Conservation (phyloP, 1,140 invertebrate genomes). For the Parapsyche elsis region DNA sequence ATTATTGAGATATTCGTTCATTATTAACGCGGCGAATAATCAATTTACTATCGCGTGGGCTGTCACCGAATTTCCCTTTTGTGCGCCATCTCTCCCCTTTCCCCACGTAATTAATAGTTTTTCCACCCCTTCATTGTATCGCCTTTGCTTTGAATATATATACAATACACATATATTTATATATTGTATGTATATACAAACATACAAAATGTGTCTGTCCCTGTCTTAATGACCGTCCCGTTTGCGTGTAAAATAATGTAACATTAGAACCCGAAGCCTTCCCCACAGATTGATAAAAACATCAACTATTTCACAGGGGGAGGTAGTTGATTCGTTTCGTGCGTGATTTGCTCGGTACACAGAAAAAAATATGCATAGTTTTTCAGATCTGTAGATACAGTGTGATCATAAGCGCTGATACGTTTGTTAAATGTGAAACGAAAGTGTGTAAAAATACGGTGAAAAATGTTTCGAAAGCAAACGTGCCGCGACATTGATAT, state of each 20-base stretch:
- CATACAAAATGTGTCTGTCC: neutral
- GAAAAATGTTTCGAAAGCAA: neutral
- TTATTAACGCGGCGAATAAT: conserved; percentile 3
- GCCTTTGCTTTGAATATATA: neutral
- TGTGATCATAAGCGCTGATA: conserved; percentile 36
- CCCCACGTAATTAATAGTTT: conserved; percentile 17
- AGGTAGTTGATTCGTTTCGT: conserved; percentile 45
- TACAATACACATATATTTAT: neutral
- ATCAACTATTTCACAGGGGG: conserved; percentile 15
- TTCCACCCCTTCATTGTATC: neutral
- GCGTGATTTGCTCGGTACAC: conserved; percentile 40
- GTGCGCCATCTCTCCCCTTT: neutral
- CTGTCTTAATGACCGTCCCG: conserved; percentile 15
- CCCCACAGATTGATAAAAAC: conserved; percentile 45
- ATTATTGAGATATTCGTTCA: neutral
- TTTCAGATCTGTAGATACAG: conserved; percentile 28
- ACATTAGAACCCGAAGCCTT: conserved; percentile 11
- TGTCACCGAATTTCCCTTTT: conserved; percentile 4
- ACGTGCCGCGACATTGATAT: neutral
- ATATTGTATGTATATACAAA: neutral
- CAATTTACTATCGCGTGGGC: conserved; percentile 27
- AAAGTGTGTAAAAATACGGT: conserved; percentile 13
- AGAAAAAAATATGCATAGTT: conserved; percentile 38
- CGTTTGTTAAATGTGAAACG: neutral
- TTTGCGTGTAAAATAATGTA: neutral